A percentile compares a stretch with the other conserved stretches of the same genome.
These are phyloP conservation scores for Vesta saturnalis DNA, from an alignment of 2,888 invertebrate species.

Conservation along the genomic window DNA sequence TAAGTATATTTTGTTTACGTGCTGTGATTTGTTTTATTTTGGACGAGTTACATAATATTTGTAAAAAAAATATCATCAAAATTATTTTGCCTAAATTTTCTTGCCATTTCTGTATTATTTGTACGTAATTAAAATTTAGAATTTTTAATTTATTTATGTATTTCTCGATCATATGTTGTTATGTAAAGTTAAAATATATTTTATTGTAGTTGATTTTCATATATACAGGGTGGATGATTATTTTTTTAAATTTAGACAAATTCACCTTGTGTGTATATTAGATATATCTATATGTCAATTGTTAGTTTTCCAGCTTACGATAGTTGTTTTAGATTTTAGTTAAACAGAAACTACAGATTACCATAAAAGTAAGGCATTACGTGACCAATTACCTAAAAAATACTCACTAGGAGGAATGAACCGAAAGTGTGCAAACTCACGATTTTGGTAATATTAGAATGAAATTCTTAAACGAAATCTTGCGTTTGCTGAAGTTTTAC, in stretches of 20 bases:
- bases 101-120: slow-evolving; percentile 63
- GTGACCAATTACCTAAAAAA: slow-evolving; percentile 58
- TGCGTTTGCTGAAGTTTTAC: slow-evolving; percentile 14
- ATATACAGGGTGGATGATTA: slow-evolving; percentile 30
- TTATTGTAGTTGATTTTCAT: slow-evolving; percentile 32
- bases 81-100: slow-evolving; percentile 59
- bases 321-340: slow-evolving; percentile 53
- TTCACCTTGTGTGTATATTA: background rate
- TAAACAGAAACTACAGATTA: slow-evolving; percentile 59
- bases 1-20: slow-evolving; percentile 59
- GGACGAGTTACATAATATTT: slow-evolving; percentile 29
- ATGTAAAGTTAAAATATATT: slow-evolving; percentile 39
- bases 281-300: slow-evolving; percentile 21
- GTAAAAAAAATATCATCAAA: slow-evolving; percentile 37
- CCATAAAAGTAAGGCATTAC: slow-evolving; percentile 60
- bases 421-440: slow-evolving; percentile 19
- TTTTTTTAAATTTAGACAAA: slow-evolving; percentile 9
- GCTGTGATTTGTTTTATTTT: slow-evolving; percentile 60
- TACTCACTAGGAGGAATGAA: slow-evolving; percentile 54
- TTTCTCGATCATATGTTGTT: slow-evolving; percentile 35
- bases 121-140: slow-evolving; percentile 48
- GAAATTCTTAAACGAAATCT: background rate
- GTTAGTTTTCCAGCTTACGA: slow-evolving; percentile 42
- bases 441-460: no score
- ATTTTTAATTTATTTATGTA: slow-evolving; percentile 41